Evolutionary conservation across 2,888 invertebrate species (phyloP).

Genomic region (Buathra laborator): DNA sequence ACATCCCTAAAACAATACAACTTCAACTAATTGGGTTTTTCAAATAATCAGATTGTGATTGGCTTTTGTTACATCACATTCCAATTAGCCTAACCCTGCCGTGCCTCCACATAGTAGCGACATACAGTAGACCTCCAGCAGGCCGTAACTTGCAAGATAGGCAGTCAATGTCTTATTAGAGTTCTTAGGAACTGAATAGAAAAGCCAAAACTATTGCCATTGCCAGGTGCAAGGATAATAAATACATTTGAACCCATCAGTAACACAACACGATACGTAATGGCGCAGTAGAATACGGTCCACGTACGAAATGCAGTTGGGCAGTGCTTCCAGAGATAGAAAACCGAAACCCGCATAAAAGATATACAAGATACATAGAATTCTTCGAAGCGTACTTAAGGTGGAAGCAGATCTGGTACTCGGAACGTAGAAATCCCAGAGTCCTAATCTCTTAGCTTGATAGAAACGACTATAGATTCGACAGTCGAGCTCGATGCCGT

Average conservation of each 20-base stretch:
- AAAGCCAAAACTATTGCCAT: no score
- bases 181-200: no score
- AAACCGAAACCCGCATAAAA: conserved; percentile 35
- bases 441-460: conserved; percentile 63
- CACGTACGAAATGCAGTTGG: not conserved
- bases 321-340: conserved; percentile 1
- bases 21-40: no score
- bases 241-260: not conserved
- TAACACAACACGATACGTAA: not conserved
- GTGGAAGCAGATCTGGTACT: conserved; percentile 19
- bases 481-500: conserved; percentile 36
- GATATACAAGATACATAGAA: conserved; percentile 26
- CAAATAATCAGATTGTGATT: no score
- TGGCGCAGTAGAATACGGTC: not conserved
- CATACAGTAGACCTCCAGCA: no score
- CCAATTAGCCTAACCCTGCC: no score
- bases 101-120: no score
- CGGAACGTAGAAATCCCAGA: conserved; percentile 30
- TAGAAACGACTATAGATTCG: conserved; percentile 43
- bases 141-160: no score
- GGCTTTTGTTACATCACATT: no score
- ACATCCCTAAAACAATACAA: no score
- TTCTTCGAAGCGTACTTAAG: conserved; percentile 38
- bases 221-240: no score
- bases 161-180: no score